Conservation (phyloP, 2,113 vertebrate genomes). For the Axis porcinus region DNA sequence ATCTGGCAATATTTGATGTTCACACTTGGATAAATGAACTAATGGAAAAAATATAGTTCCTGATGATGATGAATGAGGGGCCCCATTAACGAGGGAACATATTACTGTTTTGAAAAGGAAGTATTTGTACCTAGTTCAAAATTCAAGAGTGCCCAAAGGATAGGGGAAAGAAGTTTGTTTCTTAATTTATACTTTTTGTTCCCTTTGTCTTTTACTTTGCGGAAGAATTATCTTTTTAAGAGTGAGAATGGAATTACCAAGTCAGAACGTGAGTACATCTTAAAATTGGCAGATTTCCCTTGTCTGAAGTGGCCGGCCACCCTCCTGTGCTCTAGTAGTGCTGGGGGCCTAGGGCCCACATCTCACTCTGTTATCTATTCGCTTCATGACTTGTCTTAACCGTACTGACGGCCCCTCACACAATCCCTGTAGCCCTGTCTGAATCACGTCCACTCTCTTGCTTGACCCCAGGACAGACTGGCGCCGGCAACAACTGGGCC, state of each 20-base stretch:
- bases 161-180: not conserved
- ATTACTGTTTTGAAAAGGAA: not conserved
- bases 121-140: not conserved
- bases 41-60: not conserved
- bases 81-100: not conserved
- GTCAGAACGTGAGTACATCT: not conserved
- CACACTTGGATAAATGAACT: not conserved
- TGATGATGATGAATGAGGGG: not conserved
- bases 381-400: not conserved
- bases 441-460: not conserved
- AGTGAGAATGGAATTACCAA: not conserved
- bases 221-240: not conserved
- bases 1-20: not conserved
- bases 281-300: not conserved
- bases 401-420: no score
- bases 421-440: not conserved
- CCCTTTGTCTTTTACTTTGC: not conserved
- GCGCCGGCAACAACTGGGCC: constrained; percentile 96
- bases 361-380: not conserved
- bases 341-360: not conserved
- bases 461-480: constrained; percentile 89
- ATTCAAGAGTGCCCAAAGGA: not conserved
- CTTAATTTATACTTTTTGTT: not conserved
- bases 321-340: not conserved
- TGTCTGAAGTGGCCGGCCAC: not conserved